Evolutionary conservation across 2,888 invertebrate genomes (phyloP), one percentile per base, ranked within the genome.

Genomic region (Tenthredo amoena): DNA sequence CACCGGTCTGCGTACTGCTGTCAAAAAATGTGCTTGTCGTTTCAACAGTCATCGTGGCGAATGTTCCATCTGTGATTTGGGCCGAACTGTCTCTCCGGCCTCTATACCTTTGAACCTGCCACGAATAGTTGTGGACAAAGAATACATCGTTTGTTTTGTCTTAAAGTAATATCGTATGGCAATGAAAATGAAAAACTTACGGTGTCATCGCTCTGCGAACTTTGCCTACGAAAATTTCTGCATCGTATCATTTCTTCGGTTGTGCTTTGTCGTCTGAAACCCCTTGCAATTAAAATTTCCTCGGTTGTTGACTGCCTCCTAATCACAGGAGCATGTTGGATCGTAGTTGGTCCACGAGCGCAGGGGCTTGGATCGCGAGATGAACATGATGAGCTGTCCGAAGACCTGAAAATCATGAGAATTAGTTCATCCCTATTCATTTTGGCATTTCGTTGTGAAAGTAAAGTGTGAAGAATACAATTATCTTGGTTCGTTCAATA

Each of bases 191-290:
- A 4, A 7, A 47, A 83, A 83, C 89, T 55, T 79, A 91, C 91
- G 15, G 96, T 95, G 91, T 98, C 98, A 90, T 98, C 98, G 90
- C 98, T 98, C 93, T 98, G 98, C 0, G 98, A 98, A 91, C 97
- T 97, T 93, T 98, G 97, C 26, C 98, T 95, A n/a, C 98, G 95
- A 92, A 98, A 98, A 93, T 98, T 98, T 50, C 98, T 95, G 91
- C 98, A 98, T 12, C 98, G 95, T 86, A 98, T 98, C 97, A 98
- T 98, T 93, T 98, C 98, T 91, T 98, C 98, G 0, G 98, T 98
- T 10, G 98, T 98, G 4, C 97, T 97, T 92, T 98, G 98, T 18
- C 98, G 95, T 0, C 98, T 95, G 93, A 98, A 98, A 2, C 98
- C 98, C 85, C 98, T 95, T 0, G 98, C 97, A 90, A 98, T 98